These are phyloP conservation scores for Andricus curvator DNA, from an alignment of 2,888 invertebrate genomes.

Conservation along the genomic window DNA sequence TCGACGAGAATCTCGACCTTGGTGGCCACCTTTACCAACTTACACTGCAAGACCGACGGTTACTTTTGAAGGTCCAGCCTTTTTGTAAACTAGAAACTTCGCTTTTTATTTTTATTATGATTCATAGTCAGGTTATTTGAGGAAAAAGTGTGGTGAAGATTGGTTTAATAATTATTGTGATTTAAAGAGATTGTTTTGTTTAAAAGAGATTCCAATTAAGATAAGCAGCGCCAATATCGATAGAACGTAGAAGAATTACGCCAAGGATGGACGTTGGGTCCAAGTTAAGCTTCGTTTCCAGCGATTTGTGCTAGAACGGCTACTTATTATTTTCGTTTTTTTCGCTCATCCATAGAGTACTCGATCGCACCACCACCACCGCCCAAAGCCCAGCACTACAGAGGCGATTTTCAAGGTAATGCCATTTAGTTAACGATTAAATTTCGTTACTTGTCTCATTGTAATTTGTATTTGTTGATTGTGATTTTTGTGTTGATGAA, in stretches of 20 bases:
- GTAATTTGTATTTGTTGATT: conserved; percentile 42
- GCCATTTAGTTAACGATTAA: conserved; percentile 52
- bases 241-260: conserved; percentile 57
- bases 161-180: conserved; percentile 11
- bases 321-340: conserved; percentile 68
- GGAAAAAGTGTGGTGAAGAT: background rate
- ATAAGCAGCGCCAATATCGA: conserved; percentile 66
- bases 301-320: conserved; percentile 54
- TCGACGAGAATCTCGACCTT: conserved; percentile 78
- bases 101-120: conserved; percentile 27
- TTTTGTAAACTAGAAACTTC: conserved; percentile 33
- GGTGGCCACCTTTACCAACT: conserved; percentile 80
- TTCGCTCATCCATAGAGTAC: conserved; percentile 73
- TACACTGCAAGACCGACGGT: conserved; percentile 83
- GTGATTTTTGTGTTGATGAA: background rate
- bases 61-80: conserved; percentile 85
- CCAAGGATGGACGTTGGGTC: conserved; percentile 47
- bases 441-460: conserved; percentile 46
- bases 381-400: conserved; percentile 76
- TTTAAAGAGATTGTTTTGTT: conserved; percentile 9
- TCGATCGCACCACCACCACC: conserved; percentile 77
- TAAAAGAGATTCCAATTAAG: conserved; percentile 21
- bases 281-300: conserved; percentile 45
- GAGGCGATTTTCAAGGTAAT: conserved; percentile 77
- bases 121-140: conserved; percentile 4